These are phyloP conservation scores for Melangyna quadrimaculata DNA, from an alignment of 2,888 invertebrate genomes.

Conservation along the genomic window DNA sequence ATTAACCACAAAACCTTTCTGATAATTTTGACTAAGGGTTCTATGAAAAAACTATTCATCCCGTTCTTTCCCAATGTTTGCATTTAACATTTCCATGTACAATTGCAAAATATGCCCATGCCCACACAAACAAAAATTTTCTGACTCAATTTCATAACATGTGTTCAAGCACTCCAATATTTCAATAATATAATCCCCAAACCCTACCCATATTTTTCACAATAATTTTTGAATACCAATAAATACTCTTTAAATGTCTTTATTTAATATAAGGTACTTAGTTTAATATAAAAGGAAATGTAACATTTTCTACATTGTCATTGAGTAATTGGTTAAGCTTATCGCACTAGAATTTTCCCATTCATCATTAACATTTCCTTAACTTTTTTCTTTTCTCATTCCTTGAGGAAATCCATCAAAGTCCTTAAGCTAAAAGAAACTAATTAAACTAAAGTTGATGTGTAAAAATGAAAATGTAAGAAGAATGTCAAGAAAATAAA, in stretches of 20 bases:
- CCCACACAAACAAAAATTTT: too few species aligned
- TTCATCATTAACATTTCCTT: conserved; percentile 18
- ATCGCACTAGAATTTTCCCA: background rate
- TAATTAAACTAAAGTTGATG: background rate
- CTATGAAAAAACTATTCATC: too few species aligned
- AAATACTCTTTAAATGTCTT: background rate
- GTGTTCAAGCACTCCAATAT: too few species aligned
- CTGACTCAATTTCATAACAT: too few species aligned
- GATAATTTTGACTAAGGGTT: too few species aligned
- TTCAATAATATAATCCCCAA: too few species aligned
- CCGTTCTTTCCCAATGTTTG: too few species aligned
- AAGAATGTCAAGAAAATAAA: background rate
- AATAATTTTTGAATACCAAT: background rate
- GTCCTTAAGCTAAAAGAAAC: background rate
- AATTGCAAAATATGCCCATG: too few species aligned
- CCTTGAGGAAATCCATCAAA: conserved; percentile 6
- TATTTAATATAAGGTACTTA: background rate
- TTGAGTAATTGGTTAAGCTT: conserved; percentile 2
- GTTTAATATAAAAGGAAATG: background rate
- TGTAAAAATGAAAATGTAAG: background rate
- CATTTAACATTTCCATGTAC: too few species aligned
- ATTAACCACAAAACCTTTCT: too few species aligned
- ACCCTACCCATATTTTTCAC: too few species aligned
- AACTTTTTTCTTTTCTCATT: background rate
- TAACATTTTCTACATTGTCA: background rate